phyloP scores from a whole-genome alignment of 2,888 invertebrate species.

The Dryadula phaetusa region DNA sequence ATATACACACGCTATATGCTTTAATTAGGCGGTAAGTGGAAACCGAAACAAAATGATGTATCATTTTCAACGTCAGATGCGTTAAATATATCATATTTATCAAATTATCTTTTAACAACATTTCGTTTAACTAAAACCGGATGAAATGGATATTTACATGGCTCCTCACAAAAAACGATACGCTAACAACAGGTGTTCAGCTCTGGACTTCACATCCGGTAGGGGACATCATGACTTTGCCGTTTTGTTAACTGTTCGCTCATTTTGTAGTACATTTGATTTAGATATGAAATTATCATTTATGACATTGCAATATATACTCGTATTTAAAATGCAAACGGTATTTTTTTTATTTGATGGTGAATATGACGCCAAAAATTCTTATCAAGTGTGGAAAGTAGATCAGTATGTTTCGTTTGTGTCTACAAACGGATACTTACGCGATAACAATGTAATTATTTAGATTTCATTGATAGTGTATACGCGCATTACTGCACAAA shows the following conservation, averaged over 20 bases:
- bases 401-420: conserved; percentile 57
- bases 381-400: conserved; percentile 69
- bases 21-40: neutral
- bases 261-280: conserved; percentile 25
- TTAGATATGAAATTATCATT: neutral
- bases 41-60: no score
- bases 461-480: conserved; percentile 53
- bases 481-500: conserved; percentile 37
- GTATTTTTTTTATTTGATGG: conserved; percentile 10
- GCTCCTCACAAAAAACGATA: conserved; percentile 45
- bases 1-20: neutral
- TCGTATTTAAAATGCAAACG: neutral
- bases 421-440: conserved; percentile 55
- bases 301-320: neutral
- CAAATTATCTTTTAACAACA: conserved; percentile 23
- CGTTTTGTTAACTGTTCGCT: conserved; percentile 31
- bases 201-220: conserved; percentile 45
- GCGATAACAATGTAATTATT: conserved; percentile 56
- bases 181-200: conserved; percentile 48
- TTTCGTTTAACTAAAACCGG: conserved; percentile 40
- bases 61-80: neutral
- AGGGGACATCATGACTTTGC: conserved; percentile 40
- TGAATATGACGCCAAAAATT: conserved; percentile 64
- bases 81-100: neutral
- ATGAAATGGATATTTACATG: conserved; percentile 45